Evolutionary conservation across 2,888 invertebrate genomes (phyloP), one percentile per base, ranked within the genome.

Genomic region (Mycalesis mineus): DNA sequence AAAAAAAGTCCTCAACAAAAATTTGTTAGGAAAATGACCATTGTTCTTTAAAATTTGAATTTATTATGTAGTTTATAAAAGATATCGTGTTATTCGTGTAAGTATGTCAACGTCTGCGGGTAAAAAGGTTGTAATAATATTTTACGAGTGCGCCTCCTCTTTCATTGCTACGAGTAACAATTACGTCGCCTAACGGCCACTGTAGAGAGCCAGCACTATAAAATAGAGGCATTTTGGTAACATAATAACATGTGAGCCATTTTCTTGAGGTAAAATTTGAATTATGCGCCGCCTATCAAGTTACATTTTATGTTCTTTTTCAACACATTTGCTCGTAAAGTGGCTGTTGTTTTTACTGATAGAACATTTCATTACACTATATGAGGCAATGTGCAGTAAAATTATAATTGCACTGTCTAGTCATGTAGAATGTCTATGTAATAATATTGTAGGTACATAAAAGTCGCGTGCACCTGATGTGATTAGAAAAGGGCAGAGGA

Each of bases 231-330:
- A 28, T 28, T 29, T 28, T 22, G 28, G 28, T 22, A 44, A 28
- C 42, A 42, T 42, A 44, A 44, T 44, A 44, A 44, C 7, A 44
- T 44, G 7, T 44, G 7, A 28, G 42, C 42, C n/a, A 44, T 44
- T 44, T 44, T 17, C 28, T 44, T 44, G n/a, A 22, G n/a, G 11
- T 28, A 44, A 9, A 8, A 41, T 41, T 41, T 41, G 41, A 15
- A 41, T 41, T 11, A 22, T 17, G 41, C 11, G 7, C 15, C 2
- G 2, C 11, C 41, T 11, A 41, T 41, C 17, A 17, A 11, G 17
- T 11, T 41, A 41, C 11, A 11, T 41, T 41, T 41, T 41, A 17
- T 41, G 11, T 5, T 9, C 7, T 13, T 39, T 39, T 39, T 13
- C 13, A 39, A 22, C 22, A 22, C 22, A 22, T 22, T 22, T 22